These are phyloP conservation scores for Brachionus rotundiformis DNA, from an alignment of 1,140 invertebrate species.

Conservation along the genomic window DNA sequence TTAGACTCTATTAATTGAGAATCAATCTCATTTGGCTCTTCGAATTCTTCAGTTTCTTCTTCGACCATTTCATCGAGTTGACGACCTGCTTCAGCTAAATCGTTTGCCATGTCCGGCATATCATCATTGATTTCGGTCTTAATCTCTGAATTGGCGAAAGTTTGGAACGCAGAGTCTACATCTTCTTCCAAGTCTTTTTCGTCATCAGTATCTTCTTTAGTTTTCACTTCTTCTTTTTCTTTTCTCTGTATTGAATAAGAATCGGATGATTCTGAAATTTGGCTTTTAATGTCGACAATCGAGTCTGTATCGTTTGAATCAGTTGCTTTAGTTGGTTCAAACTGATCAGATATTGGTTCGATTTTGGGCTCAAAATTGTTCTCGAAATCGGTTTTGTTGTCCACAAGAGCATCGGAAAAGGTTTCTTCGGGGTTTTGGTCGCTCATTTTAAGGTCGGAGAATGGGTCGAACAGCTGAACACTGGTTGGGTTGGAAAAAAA, in stretches of 20 bases:
- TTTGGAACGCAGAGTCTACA: slow-evolving; percentile 24
- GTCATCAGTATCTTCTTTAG: background rate
- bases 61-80: background rate
- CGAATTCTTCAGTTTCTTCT: background rate
- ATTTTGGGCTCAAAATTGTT: background rate
- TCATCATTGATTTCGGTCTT: background rate
- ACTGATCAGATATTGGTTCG: background rate
- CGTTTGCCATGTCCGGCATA: background rate
- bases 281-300: background rate
- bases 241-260: slow-evolving; percentile 14
- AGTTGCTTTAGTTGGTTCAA: background rate
- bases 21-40: background rate
- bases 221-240: background rate
- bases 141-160: background rate
- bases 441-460: slow-evolving; percentile 28
- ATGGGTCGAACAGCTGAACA: background rate
- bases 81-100: slow-evolving; percentile 30
- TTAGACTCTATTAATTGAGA: background rate
- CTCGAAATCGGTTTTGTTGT: slow-evolving; percentile 2
- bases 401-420: background rate
- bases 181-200: slow-evolving; percentile 39
- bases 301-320: background rate
- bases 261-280: background rate
- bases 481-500: background rate
- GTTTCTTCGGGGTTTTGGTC: background rate